Percentiles rank a stretch among this genome's conserved stretches.
Conservation (phyloP, 2,888 invertebrate species). For the Drosophila setosimentum region DNA sequence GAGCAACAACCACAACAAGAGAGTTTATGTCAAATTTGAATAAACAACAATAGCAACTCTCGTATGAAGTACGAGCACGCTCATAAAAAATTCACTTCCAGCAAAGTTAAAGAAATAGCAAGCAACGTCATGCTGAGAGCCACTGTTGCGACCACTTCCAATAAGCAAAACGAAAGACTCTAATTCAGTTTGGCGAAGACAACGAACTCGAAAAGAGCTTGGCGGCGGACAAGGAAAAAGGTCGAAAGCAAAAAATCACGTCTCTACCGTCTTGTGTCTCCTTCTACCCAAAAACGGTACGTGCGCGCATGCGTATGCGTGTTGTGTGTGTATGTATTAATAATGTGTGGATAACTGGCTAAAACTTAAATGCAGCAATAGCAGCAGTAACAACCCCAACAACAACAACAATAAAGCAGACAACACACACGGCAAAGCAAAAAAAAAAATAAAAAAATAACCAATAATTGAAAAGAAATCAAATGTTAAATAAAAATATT, state of each 20-base stretch:
- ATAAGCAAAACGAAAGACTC: slow-evolving; percentile 84
- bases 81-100: slow-evolving; percentile 62
- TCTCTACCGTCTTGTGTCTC: slow-evolving; percentile 36
- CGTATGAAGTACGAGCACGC: slow-evolving; percentile 22
- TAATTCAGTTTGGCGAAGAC: slow-evolving; percentile 85
- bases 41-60: slow-evolving; percentile 41
- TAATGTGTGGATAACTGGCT: slow-evolving; percentile 51
- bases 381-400: slow-evolving; percentile 23
- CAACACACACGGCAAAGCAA: slow-evolving; percentile 50
- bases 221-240: slow-evolving; percentile 65
- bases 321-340: slow-evolving; percentile 17
- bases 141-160: slow-evolving; percentile 65
- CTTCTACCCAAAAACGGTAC: slow-evolving; percentile 64
- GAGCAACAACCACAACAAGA: slow-evolving; percentile 31
- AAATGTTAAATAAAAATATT: slow-evolving; percentile 60
- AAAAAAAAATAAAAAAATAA: slow-evolving; percentile 56
- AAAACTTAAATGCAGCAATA: slow-evolving; percentile 71
- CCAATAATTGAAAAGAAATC: slow-evolving; percentile 68
- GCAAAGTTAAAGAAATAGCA: slow-evolving; percentile 37
- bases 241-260: slow-evolving; percentile 51
- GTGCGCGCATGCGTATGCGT: slow-evolving; percentile 73
- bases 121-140: slow-evolving; percentile 28
- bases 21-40: slow-evolving; percentile 34
- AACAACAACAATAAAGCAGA: slow-evolving; percentile 16
- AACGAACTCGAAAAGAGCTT: slow-evolving; percentile 84